phyloP scores from a whole-genome alignment of 2,888 invertebrate species.

The Boloria selene region DNA sequence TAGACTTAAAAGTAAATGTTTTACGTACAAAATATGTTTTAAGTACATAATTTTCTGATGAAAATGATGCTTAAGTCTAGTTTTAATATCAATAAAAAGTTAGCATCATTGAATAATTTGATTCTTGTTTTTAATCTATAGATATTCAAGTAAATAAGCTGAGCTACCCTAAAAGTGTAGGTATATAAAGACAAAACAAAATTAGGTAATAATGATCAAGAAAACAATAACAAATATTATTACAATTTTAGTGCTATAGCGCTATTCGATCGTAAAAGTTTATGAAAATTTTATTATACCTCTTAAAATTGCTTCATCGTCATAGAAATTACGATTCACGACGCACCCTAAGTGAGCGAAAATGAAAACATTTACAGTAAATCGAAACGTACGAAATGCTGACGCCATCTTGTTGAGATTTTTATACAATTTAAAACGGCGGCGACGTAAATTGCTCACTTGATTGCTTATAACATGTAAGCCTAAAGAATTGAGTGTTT shows the following conservation, averaged over 20 bases:
- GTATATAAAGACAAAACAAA: slow-evolving; percentile 1
- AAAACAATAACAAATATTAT: slow-evolving; percentile 21
- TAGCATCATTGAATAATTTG: too few species aligned
- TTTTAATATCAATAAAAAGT: too few species aligned
- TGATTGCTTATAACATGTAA: slow-evolving; percentile 46
- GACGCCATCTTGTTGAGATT: slow-evolving; percentile 43
- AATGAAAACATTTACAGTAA: slow-evolving; percentile 30
- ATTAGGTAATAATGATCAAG: slow-evolving; percentile 25
- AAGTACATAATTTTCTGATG: too few species aligned
- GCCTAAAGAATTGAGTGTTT: slow-evolving; percentile 13
- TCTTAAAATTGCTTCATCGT: slow-evolving; percentile 46
- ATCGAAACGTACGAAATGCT: slow-evolving; percentile 23
- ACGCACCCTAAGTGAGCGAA: slow-evolving; percentile 28
- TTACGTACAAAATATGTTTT: too few species aligned
- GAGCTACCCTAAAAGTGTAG: too few species aligned
- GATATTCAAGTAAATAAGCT: background rate
- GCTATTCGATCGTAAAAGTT: slow-evolving; percentile 47
- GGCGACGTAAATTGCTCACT: slow-evolving; percentile 46
- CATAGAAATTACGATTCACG: slow-evolving; percentile 45
- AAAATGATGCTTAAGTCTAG: too few species aligned
- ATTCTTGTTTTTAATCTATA: background rate
- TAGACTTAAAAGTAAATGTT: too few species aligned
- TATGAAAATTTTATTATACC: slow-evolving; percentile 53
- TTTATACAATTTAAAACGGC: slow-evolving; percentile 46
- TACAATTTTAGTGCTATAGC: slow-evolving; percentile 36